These are phyloP conservation scores for Rhincodon typus DNA, from an alignment of 2,797 vertebrate genomes.

Conservation along the genomic window DNA sequence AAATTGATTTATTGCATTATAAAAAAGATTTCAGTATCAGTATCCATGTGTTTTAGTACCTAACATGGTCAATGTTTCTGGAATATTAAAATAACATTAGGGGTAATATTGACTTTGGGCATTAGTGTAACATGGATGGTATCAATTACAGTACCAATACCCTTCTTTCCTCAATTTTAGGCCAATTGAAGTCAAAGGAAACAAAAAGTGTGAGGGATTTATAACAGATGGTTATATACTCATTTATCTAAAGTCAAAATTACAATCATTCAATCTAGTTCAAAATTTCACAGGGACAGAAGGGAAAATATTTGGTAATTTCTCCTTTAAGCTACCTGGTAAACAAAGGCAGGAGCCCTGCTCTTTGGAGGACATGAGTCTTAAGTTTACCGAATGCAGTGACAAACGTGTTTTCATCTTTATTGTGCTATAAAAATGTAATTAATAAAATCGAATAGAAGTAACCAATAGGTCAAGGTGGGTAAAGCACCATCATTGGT, in stretches of 20 bases:
- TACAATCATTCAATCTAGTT: background rate
- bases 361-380: background rate
- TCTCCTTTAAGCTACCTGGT: background rate
- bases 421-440: background rate
- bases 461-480: background rate
- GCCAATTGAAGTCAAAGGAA: background rate
- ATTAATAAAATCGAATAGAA: background rate
- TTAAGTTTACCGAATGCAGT: background rate
- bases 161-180: background rate
- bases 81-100: background rate
- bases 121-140: background rate
- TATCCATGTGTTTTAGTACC: background rate
- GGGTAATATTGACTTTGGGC: background rate
- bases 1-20: too few relatives aligned
- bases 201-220: background rate
- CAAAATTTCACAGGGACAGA: background rate
- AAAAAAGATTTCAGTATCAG: background rate
- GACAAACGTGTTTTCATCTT: background rate
- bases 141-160: background rate
- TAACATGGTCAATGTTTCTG: background rate
- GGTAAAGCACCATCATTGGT: background rate
- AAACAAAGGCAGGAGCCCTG: background rate
- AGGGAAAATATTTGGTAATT: background rate
- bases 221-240: background rate
- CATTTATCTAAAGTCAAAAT: background rate